Evolutionary conservation across 2,797 vertebrate genomes (phyloP), one percentile per base, ranked within the genome.

Genomic region (Etheostoma nigrum): DNA sequence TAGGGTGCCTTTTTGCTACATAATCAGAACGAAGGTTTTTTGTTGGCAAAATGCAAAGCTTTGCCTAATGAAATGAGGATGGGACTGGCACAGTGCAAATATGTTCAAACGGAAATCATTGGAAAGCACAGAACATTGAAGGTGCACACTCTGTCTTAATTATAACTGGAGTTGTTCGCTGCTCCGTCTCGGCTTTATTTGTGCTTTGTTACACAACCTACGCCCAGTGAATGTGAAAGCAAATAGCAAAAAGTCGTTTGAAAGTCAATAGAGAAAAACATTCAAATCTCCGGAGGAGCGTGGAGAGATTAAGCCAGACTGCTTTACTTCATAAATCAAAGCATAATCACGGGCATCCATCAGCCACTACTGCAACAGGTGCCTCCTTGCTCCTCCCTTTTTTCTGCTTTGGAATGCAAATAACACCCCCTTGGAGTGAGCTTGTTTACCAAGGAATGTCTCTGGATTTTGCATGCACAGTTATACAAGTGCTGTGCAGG

Each of bases 331-430:
- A 67, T 69, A 68, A 92, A 91, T 90, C 79, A 90, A 90, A 90
- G 79, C 5, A 19, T 73, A 44, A 80, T 89, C 84, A 62, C 15
- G 72, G 72, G 52, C 76, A 75, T 77, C 63, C 82, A 59, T 13
- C 74, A 78, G 78, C 73, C 78, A 25, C 81, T 71, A 48, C 47
- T 76, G 63, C 88, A 91, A 91, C 91, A 92, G 70, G 87, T 93
- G 80, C 82, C 65, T 74, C 63, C 49, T 67, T 18, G 54, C 75
- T 73, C 80, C 76, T 71, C 68, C 74, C 54, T 76, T 73, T 83
- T 72, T 68, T 60, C 45, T 61, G 30, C 77, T 83, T 83, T 71
- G 64, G 77, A 76, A 85, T 91, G 92, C 87, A 88, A 89, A 93
- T 87, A 77, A 72, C 36, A 27, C 62, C 67, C 74, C 68, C 68